Conservation (phyloP, 2,888 invertebrate genomes). For the Nomada ruficornis region DNA sequence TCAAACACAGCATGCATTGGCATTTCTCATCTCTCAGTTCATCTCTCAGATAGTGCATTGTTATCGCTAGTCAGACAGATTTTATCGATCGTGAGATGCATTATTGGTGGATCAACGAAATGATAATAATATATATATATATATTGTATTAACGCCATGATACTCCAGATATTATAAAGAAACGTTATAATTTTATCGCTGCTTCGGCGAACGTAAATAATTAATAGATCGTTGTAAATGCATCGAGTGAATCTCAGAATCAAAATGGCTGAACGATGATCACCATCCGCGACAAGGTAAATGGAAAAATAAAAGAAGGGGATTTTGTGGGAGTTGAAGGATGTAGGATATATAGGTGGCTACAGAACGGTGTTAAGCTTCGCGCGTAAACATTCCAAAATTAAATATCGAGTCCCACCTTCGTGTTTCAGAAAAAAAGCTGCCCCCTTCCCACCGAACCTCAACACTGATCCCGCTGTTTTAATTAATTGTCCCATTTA, state of each 20-base stretch:
- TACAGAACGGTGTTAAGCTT: slow-evolving; percentile 8
- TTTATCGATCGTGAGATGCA: slow-evolving; percentile 25
- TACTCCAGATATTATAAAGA: slow-evolving; percentile 14
- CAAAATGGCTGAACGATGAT: slow-evolving; percentile 23
- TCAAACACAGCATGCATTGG: slow-evolving; percentile 23
- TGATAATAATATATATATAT: slow-evolving; percentile 29
- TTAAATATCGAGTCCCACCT: background rate
- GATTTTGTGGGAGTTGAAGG: background rate
- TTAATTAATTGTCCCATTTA: slow-evolving; percentile 25
- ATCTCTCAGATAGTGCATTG: slow-evolving; percentile 31
- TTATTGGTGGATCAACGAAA: slow-evolving; percentile 38
- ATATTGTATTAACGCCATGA: slow-evolving; percentile 5
- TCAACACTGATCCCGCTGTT: background rate
- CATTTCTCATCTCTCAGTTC: slow-evolving; percentile 18
- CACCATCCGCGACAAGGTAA: background rate
- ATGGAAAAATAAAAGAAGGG: background rate
- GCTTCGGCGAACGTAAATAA: background rate
- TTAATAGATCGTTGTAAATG: slow-evolving; percentile 12
- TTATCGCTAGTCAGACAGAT: slow-evolving; percentile 37
- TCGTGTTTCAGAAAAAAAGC: slow-evolving; percentile 1
- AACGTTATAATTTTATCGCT: slow-evolving; percentile 29
- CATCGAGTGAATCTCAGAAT: slow-evolving; percentile 24
- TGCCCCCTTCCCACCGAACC: background rate
- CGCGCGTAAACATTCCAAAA: slow-evolving; percentile 37
- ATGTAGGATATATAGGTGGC: background rate